Evolutionary conservation across 2,888 invertebrate species (phyloP), one percentile per base, ranked within the genome.

Genomic region (Drosophila niveifrons): DNA sequence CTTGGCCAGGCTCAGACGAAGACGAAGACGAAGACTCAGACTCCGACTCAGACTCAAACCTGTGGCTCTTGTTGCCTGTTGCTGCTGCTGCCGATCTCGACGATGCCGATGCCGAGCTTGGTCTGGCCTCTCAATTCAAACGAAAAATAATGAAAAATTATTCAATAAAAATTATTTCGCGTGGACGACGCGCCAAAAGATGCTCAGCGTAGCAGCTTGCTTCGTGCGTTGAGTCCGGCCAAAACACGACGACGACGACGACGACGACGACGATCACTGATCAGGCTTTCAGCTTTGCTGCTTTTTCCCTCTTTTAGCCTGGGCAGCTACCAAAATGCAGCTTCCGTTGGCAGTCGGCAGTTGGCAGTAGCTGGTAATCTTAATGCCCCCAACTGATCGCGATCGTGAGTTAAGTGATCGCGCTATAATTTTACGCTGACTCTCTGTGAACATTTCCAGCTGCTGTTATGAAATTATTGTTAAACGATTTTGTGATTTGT

Each of bases 391-490:
- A 88, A 90, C 90, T 83, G 90, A 90, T 89, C 90, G 90, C 89
- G 89, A 87, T 82, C 85, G 92, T 92, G 92, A 92, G 91, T 90
- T 89, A 91, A 91, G 91, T 92, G 92, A 92, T 92, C 92, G 92
- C 92, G 91, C 91, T 92, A 90, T 92, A 91, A 92, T 91, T 92
- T 91, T 90, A 82, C 82, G 80, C 84, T 78, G 75, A 70, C 53
- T 65, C 75, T 72, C 72, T 77, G 72, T 66, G 76, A 73, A 73
- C 73, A 58, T 51, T 63, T 56, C 46, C 31, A 31, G 68, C 51
- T 74, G 80, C 75, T 85, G 83, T 86, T 84, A 82, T 78, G 78
- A 84, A 89, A 90, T 90, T 82, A 88, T 88, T 86, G 87, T 89
- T 86, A 90, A 90, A 83, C 90, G 89, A 89, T 89, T 84, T 89